These are phyloP conservation scores for Anastrepha obliqua DNA, from an alignment of 1,140 invertebrate species.

Conservation along the genomic window DNA sequence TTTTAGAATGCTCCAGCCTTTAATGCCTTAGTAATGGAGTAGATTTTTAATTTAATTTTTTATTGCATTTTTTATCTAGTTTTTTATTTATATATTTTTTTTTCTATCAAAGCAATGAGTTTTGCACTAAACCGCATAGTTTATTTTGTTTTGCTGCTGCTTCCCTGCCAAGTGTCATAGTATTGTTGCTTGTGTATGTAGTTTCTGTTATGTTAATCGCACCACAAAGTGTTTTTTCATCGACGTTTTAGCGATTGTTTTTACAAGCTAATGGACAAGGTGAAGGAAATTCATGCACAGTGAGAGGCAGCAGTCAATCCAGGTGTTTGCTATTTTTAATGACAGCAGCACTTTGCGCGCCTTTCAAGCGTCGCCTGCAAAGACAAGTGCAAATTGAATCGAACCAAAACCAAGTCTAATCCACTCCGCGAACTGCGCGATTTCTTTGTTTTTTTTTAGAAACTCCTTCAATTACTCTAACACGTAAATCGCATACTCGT, in stretches of 20 bases:
- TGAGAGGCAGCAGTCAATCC: too few species aligned
- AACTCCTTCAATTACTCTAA: not conserved
- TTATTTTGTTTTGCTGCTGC: not conserved
- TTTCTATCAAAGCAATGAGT: too few species aligned
- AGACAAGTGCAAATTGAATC: not conserved
- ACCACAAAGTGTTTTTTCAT: not conserved
- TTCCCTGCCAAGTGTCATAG: not conserved
- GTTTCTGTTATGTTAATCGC: not conserved
- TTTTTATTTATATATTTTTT: too few species aligned
- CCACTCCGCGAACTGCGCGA: not conserved
- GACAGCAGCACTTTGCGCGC: constrained; percentile 1
- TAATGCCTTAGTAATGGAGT: too few species aligned
- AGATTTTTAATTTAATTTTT: too few species aligned
- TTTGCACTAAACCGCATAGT: not conserved
- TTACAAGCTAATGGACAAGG: too few species aligned
- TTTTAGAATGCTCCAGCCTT: too few species aligned
- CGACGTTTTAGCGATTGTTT: too few species aligned
- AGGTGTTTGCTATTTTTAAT: constrained; percentile 1
- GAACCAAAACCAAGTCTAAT: not conserved
- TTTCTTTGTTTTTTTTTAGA: not conserved
- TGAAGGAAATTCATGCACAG: too few species aligned
- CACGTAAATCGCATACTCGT: not conserved
- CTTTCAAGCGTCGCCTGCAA: not conserved
- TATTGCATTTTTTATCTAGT: too few species aligned
- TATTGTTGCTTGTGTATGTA: not conserved